Evolutionary conservation across 2,888 invertebrate genomes (phyloP), one percentile per base, ranked within the genome.

Genomic region (Caenorhabditis sp.): DNA sequence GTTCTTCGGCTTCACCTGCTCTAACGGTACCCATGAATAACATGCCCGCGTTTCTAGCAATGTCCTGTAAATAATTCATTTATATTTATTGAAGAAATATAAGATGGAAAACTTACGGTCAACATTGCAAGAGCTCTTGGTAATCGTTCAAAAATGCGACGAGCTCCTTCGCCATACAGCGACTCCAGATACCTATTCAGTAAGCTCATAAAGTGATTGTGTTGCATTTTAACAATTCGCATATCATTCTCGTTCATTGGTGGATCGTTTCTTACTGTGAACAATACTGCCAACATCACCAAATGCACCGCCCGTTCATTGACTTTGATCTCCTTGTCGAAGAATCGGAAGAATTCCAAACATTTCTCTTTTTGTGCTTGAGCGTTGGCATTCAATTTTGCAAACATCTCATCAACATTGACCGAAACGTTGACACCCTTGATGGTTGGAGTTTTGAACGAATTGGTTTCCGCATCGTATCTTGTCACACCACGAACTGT

Each of bases 401-500:
- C 84, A 68, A 86, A 87, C 83, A 86, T 85, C 53, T 82, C 77
- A 58, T 76, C 71, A 12, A 70, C 67, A 54, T 72, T 72, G 63
- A 71, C 73, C 3, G 74, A 74, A 12, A 70, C 74, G 20, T 70
- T 65, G 23, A 56, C 50, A 49, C 75, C 75, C 26, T 70, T 70
- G 59, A 75, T 64, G 50, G 73, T 73, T 58, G 82, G 80, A 1
- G 84, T 82, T 25, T 76, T 80, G 81, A 82, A 85, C 27, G 80
- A 80, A 56, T 78, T 80, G 56, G 77, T 78, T 26, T 54, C 50
- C 8, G 76, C 53, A 63, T 86, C 85, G 64, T 83, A 83, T 8
- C 82, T 78, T 49, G 82, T 76, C 4, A 85, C 85, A 38, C 85
- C 85, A 20, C 85, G 82, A 52, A 85, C 71, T 26, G 85, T 85